These are phyloP conservation scores for Chanos chanos DNA, from an alignment of 2,797 vertebrate genomes.

Conservation along the genomic window DNA sequence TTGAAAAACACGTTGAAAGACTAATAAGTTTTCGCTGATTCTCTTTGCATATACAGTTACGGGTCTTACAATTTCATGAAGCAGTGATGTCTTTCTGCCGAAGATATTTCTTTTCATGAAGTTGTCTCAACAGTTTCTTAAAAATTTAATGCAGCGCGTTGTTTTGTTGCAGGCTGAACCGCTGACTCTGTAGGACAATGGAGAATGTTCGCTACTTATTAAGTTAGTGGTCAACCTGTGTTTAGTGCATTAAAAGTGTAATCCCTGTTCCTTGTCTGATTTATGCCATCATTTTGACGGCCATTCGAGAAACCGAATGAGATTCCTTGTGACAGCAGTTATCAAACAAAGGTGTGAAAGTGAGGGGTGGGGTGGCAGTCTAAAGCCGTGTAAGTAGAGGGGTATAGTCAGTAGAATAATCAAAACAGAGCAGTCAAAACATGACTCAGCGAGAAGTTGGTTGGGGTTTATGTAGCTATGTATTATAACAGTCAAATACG, in stretches of 20 bases:
- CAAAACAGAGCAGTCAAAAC: slow-evolving; percentile 46
- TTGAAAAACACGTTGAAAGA: slow-evolving; percentile 42
- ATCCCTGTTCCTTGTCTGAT: no score
- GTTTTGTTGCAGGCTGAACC: no score
- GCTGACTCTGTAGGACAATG: no score
- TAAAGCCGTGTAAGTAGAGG: slow-evolving; percentile 37
- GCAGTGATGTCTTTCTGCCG: not conserved
- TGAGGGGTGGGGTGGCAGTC: slow-evolving; percentile 23
- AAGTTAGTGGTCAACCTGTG: no score
- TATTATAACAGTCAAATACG: not conserved
- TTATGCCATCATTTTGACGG: no score
- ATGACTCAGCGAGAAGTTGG: slow-evolving; percentile 66
- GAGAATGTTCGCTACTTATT: no score
- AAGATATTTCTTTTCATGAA: not conserved
- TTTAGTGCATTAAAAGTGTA: no score
- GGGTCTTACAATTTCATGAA: not conserved
- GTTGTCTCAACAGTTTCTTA: not conserved
- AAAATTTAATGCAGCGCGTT: not conserved
- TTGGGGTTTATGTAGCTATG: slow-evolving; percentile 36
- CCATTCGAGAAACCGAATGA: not conserved
- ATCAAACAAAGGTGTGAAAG: slow-evolving; percentile 69
- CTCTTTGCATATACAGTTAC: not conserved
- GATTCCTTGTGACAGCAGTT: slow-evolving; percentile 51
- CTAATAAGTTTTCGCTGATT: not conserved
- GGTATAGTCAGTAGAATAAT: slow-evolving; percentile 44